Percentiles rank a stretch among this genome's conserved stretches.
Evolutionary conservation across 2,888 invertebrate genomes (phyloP).

Genomic region (Monochamus alternatus): DNA sequence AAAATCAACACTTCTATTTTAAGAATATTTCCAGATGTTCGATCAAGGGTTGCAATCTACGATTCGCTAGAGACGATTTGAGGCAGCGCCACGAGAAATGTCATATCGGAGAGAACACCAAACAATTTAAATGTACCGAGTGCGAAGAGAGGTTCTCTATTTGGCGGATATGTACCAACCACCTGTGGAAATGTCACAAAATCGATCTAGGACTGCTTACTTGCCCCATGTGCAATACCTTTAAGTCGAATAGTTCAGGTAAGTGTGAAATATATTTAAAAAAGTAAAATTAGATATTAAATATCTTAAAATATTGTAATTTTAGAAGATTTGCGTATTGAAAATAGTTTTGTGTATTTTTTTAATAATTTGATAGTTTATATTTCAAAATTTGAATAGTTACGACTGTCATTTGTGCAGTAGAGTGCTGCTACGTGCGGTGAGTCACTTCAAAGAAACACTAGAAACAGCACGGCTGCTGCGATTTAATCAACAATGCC

Average conservation of each 20-base stretch:
- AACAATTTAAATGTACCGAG: constrained; percentile 73
- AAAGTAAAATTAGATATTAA: too few species aligned
- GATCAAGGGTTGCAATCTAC: constrained; percentile 73
- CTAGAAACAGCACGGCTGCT: too few species aligned
- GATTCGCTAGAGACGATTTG: constrained; percentile 71
- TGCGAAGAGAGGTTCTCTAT: constrained; percentile 73
- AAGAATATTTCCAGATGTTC: constrained; percentile 70
- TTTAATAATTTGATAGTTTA: too few species aligned
- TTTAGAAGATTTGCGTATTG: too few species aligned
- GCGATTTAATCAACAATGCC: too few species aligned
- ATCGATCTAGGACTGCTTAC: constrained; percentile 75
- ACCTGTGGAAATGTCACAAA: constrained; percentile 80
- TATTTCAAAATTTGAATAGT: too few species aligned
- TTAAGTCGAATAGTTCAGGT: constrained; percentile 74
- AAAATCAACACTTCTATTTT: constrained; percentile 10
- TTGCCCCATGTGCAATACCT: constrained; percentile 75
- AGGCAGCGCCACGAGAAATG: constrained; percentile 73
- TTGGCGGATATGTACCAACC: constrained; percentile 80
- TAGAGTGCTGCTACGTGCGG: too few species aligned
- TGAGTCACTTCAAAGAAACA: too few species aligned
- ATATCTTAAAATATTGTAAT: too few species aligned
- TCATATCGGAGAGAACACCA: constrained; percentile 68
- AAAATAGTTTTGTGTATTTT: too few species aligned
- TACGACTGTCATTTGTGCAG: too few species aligned
- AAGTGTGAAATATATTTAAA: constrained; percentile 36